Conservation (phyloP, 2,888 invertebrate genomes). For the Drosophila kuntzei region DNA sequence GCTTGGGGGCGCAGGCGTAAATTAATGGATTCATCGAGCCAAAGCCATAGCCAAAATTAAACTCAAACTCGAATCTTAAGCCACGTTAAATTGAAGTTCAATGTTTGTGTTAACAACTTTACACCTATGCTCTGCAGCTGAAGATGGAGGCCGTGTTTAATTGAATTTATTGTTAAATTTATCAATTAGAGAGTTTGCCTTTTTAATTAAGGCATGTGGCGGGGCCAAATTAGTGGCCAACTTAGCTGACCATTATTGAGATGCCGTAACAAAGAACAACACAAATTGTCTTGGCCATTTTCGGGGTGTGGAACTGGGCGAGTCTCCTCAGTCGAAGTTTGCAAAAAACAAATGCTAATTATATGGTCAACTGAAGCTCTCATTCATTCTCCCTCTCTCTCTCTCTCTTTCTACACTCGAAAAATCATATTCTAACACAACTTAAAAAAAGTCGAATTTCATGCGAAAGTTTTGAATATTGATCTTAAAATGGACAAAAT, state of each 20-base stretch:
- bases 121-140: conserved; percentile 50
- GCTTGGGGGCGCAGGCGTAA: conserved; percentile 77
- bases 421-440: neutral
- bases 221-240: conserved; percentile 71
- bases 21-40: conserved; percentile 78
- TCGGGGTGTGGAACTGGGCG: conserved; percentile 79
- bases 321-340: conserved; percentile 50
- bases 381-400: conserved; percentile 59
- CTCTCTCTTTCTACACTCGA: neutral
- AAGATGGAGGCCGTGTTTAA: conserved; percentile 43
- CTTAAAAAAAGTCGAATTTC: too few species aligned
- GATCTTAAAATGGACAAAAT: too few species aligned
- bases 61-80: conserved; percentile 1
- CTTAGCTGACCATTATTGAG: conserved; percentile 54
- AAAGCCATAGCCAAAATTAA: conserved; percentile 14
- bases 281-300: conserved; percentile 55
- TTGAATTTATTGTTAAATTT: conserved; percentile 70
- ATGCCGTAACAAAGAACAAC: conserved; percentile 57
- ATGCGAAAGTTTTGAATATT: too few species aligned
- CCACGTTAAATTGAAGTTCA: conserved; percentile 65
- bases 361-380: conserved; percentile 64
- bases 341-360: conserved; percentile 74
- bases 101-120: conserved; percentile 80
- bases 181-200: conserved; percentile 72
- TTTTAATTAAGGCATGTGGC: conserved; percentile 68